Evolutionary conservation across 2,113 vertebrate species (phyloP).

Genomic region (Irena cyanogastra): DNA sequence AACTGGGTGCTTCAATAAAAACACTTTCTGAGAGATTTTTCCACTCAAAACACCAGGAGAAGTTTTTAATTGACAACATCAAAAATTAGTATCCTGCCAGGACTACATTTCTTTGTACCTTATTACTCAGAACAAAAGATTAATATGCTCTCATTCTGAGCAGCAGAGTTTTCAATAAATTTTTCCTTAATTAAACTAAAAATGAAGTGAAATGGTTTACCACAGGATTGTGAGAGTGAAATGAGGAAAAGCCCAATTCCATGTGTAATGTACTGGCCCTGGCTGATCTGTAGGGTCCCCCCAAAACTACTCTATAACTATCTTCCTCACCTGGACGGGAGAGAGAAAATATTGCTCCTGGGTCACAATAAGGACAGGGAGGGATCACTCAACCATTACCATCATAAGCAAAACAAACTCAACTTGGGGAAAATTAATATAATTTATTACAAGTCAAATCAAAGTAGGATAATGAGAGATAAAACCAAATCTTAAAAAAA

Average conservation of each 20-base stretch:
- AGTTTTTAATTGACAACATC: constrained; percentile 76
- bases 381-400: neutral
- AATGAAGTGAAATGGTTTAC: constrained; percentile 40
- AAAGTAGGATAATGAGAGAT: neutral
- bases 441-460: neutral
- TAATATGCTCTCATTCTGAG: constrained; percentile 30
- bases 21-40: constrained; percentile 71
- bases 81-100: constrained; percentile 71
- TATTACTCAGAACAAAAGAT: constrained; percentile 53
- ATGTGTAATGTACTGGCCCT: neutral
- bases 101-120: constrained; percentile 52
- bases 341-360: neutral
- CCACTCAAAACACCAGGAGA: constrained; percentile 71
- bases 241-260: constrained; percentile 39
- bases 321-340: neutral
- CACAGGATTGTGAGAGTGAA: constrained; percentile 30
- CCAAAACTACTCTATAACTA: neutral
- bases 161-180: constrained; percentile 51
- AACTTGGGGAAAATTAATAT: neutral
- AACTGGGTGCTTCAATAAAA: constrained; percentile 69
- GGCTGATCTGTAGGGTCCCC: neutral
- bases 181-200: constrained; percentile 42
- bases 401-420: neutral
- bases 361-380: accelerated
- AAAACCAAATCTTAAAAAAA: neutral